phyloP scores from a whole-genome alignment of 2,888 invertebrate genomes.

The Brachyopa scutellaris region DNA sequence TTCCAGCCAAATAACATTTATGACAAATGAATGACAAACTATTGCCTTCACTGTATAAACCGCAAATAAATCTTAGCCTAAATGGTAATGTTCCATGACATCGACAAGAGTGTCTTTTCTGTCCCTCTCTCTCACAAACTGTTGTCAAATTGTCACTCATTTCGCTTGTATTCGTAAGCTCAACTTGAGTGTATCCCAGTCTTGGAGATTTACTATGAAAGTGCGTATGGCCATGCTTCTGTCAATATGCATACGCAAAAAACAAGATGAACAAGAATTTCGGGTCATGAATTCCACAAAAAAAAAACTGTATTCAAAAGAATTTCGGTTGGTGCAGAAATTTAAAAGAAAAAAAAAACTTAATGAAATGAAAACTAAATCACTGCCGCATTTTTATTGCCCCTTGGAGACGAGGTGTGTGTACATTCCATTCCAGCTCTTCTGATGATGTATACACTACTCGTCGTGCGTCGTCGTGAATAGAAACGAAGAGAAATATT shows the following conservation, averaged over 20 bases:
- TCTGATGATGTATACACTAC: conserved; percentile 19
- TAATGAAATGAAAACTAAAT: conserved; percentile 68
- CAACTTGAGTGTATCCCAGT: conserved; percentile 2
- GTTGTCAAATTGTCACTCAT: conserved; percentile 23
- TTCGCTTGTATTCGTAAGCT: conserved; percentile 5
- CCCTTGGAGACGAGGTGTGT: conserved; percentile 7
- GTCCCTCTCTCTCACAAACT: background rate
- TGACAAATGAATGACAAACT: conserved; percentile 6
- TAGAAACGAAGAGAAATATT: too few relatives aligned
- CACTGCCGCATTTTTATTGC: conserved; percentile 47
- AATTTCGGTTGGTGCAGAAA: conserved; percentile 45
- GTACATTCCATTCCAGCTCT: conserved; percentile 10
- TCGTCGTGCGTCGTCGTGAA: background rate
- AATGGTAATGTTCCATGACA: conserved; percentile 65
- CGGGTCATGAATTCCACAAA: conserved; percentile 51
- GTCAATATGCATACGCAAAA: conserved; percentile 53
- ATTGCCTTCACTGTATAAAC: conserved; percentile 16
- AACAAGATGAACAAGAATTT: conserved; percentile 70
- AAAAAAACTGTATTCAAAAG: conserved; percentile 43
- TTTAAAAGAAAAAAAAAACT: conserved; percentile 20
- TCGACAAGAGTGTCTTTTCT: too few relatives aligned
- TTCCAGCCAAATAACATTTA: background rate
- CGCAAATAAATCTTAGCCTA: conserved; percentile 27
- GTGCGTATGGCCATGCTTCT: background rate
- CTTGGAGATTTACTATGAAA: background rate